Percentiles rank a stretch among this genome's conserved stretches.
Evolutionary conservation across 2,888 invertebrate species (phyloP).

Genomic region (Parnassius smintheus): DNA sequence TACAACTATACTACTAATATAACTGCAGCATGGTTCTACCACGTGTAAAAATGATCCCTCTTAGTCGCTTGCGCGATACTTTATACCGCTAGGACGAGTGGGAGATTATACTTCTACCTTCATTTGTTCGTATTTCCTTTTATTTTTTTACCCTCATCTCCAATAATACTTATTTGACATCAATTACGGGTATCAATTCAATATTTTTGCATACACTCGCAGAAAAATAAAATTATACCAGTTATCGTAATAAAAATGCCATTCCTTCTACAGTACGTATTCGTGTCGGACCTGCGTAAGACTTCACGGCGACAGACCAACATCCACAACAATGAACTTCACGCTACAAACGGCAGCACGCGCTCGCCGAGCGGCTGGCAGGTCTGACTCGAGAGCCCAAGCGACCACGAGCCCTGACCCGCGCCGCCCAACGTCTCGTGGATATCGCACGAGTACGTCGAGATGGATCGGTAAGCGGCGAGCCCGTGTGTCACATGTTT

Average conservation of each 20-base stretch:
- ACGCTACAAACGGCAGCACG: conserved; percentile 67
- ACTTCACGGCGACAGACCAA: conserved; percentile 49
- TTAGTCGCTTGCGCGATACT: no score
- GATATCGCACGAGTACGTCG: conserved; percentile 64
- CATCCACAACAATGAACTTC: conserved; percentile 63
- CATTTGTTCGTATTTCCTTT: no score
- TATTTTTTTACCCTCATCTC: no score
- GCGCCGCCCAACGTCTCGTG: conserved; percentile 55
- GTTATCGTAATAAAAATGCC: background rate
- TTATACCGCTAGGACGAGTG: no score
- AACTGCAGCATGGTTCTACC: no score
- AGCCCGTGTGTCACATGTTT: background rate
- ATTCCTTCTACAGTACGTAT: conserved; percentile 58
- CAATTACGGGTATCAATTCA: no score
- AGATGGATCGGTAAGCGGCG: conserved; percentile 28
- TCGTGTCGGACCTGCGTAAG: conserved; percentile 68
- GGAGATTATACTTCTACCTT: no score
- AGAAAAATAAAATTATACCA: background rate
- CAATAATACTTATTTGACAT: no score
- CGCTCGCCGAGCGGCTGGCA: conserved; percentile 56
- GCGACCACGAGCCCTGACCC: conserved; percentile 53
- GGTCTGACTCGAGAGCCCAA: conserved; percentile 59
- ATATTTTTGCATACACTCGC: no score
- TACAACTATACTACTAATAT: no score
- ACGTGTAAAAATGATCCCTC: no score